Conservation (phyloP, 2,888 invertebrate species). For the Cheiracanthium punctorium region DNA sequence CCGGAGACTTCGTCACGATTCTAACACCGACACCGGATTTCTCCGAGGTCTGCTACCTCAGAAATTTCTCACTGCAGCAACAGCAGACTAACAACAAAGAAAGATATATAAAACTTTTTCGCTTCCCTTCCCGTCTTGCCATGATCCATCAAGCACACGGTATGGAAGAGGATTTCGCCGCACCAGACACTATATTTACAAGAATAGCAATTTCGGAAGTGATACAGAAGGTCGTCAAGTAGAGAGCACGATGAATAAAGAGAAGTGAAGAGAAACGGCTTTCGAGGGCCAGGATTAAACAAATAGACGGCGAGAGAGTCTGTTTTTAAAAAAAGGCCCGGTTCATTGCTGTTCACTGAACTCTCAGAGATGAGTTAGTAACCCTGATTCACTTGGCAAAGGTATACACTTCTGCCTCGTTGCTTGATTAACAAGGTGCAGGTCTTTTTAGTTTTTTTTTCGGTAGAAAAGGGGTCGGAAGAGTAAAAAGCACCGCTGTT, state of each 20-base stretch:
- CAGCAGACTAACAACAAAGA: too few species aligned
- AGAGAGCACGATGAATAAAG: constrained; percentile 2
- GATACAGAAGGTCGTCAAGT: constrained; percentile 15
- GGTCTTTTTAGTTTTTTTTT: background rate
- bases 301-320: background rate
- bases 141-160: constrained; percentile 1
- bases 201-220: background rate
- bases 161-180: background rate
- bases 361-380: background rate
- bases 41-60: too few species aligned
- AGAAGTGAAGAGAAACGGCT: background rate
- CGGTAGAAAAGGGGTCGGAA: too few species aligned
- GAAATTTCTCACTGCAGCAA: too few species aligned
- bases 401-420: background rate
- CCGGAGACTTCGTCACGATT: too few species aligned
- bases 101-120: background rate
- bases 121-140: background rate
- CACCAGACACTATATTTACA: background rate
- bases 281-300: background rate
- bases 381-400: constrained; percentile 34
- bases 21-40: too few species aligned
- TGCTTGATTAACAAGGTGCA: background rate
- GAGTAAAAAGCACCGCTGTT: too few species aligned
- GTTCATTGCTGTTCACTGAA: constrained; percentile 53
- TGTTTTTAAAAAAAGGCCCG: background rate